Conservation (phyloP, 1,140 invertebrate species). For the Psilanteris sp. region DNA sequence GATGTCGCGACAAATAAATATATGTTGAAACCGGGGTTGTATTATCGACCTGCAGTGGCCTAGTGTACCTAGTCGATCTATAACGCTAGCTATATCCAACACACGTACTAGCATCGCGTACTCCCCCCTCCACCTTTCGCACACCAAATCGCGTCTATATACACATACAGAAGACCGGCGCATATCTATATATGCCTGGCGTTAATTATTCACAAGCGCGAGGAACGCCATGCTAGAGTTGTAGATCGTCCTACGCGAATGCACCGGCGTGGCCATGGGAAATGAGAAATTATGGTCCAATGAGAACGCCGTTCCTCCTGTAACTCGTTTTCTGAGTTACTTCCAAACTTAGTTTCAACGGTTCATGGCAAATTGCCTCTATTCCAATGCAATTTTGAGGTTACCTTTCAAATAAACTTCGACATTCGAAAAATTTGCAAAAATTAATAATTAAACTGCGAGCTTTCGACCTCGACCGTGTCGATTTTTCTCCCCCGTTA, state of each 20-base stretch:
- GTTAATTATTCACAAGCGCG: slow-evolving; percentile 63
- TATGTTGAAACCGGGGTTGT: slow-evolving; percentile 54
- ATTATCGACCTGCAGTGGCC: slow-evolving; percentile 68
- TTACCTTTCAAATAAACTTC: slow-evolving; percentile 6
- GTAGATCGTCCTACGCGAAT: slow-evolving; percentile 48
- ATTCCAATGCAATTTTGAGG: slow-evolving; percentile 16
- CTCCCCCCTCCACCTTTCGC: slow-evolving; percentile 18
- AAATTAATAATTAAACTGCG: no score
- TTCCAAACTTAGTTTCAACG: slow-evolving; percentile 35
- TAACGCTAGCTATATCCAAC: slow-evolving; percentile 56
- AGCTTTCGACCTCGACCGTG: no score
- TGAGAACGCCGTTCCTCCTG: slow-evolving; percentile 8
- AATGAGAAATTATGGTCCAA: slow-evolving; percentile 64
- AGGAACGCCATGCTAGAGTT: slow-evolving; percentile 53
- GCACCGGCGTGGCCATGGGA: slow-evolving; percentile 53
- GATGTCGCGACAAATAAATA: slow-evolving; percentile 62
- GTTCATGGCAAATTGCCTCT: slow-evolving; percentile 18
- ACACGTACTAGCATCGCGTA: slow-evolving; percentile 44
- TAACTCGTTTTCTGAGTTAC: slow-evolving; percentile 36
- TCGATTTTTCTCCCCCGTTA: no score
- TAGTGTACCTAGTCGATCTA: slow-evolving; percentile 65
- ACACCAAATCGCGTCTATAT: slow-evolving; percentile 37
- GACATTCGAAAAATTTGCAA: neutral
- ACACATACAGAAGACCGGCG: slow-evolving; percentile 33
- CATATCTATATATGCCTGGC: slow-evolving; percentile 51